Conservation (phyloP, 2,797 vertebrate genomes). For the Adelosebastes latens region DNA sequence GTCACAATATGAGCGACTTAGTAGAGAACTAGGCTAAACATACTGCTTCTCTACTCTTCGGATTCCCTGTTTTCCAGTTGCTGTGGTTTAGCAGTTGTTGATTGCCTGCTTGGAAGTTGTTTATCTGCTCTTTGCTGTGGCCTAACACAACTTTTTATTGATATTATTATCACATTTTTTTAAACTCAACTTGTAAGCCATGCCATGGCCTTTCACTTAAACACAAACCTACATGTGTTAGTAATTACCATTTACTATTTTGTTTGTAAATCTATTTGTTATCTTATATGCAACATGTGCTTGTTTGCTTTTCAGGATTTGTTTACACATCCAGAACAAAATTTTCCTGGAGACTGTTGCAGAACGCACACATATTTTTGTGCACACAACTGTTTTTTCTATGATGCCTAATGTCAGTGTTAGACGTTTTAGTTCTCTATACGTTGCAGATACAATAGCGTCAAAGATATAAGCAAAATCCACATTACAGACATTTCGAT, state of each 20-base stretch:
- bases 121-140: background rate
- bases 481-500: background rate
- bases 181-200: conserved; percentile 13
- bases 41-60: background rate
- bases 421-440: background rate
- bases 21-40: background rate
- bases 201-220: background rate
- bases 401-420: background rate
- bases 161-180: background rate
- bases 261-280: background rate
- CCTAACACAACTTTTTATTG: background rate
- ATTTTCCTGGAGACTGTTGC: background rate
- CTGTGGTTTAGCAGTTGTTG: conserved; percentile 14
- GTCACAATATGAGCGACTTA: background rate
- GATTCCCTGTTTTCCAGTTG: background rate
- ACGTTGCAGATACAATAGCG: background rate
- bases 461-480: background rate
- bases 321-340: background rate
- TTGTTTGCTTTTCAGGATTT: conserved; percentile 3
- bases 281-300: background rate
- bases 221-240: background rate
- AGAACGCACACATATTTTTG: background rate
- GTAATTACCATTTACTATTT: conserved; percentile 5
- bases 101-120: background rate
- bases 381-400: background rate